These are phyloP conservation scores for Heliconius hewitsoni DNA, from an alignment of 1,140 invertebrate genomes.

Conservation along the genomic window DNA sequence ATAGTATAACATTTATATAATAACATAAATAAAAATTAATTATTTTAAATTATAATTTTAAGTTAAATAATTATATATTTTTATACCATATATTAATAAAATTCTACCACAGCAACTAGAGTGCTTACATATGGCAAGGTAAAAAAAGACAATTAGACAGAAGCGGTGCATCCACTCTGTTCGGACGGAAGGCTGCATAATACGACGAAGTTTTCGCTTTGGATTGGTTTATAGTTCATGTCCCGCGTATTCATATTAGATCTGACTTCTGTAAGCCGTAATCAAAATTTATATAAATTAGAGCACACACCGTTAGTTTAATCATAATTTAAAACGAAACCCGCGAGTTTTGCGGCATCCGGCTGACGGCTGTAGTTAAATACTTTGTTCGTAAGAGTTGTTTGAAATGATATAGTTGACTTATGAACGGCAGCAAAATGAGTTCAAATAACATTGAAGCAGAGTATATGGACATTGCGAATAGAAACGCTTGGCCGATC, in stretches of 20 bases:
- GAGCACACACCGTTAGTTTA: not conserved
- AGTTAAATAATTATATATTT: not conserved
- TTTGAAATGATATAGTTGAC: slow-evolving; percentile 60
- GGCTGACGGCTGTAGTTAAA: slow-evolving; percentile 54
- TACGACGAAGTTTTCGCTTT: slow-evolving; percentile 22
- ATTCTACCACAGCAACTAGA: not conserved
- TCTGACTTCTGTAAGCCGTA: slow-evolving; percentile 16
- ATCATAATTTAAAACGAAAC: slow-evolving; percentile 32
- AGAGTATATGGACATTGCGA: slow-evolving; percentile 85
- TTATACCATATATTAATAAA: not conserved
- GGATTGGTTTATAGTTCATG: slow-evolving; percentile 21
- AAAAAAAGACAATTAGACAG: slow-evolving; percentile 32
- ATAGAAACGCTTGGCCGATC: slow-evolving; percentile 83
- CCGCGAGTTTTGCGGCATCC: slow-evolving; percentile 57
- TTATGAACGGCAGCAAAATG: slow-evolving; percentile 61
- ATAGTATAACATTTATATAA: too few species aligned
- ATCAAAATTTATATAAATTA: slow-evolving; percentile 2
- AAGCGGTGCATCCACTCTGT: slow-evolving; percentile 29
- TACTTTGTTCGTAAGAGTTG: slow-evolving; percentile 48
- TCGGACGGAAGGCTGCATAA: slow-evolving; percentile 20
- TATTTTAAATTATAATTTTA: not conserved
- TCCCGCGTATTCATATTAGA: slow-evolving; percentile 20
- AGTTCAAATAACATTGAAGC: slow-evolving; percentile 83
- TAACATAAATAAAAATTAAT: too few species aligned
- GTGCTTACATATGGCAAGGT: slow-evolving; percentile 16